Conservation (phyloP, 2,888 invertebrate genomes). For the Eupithecia subfuscata region DNA sequence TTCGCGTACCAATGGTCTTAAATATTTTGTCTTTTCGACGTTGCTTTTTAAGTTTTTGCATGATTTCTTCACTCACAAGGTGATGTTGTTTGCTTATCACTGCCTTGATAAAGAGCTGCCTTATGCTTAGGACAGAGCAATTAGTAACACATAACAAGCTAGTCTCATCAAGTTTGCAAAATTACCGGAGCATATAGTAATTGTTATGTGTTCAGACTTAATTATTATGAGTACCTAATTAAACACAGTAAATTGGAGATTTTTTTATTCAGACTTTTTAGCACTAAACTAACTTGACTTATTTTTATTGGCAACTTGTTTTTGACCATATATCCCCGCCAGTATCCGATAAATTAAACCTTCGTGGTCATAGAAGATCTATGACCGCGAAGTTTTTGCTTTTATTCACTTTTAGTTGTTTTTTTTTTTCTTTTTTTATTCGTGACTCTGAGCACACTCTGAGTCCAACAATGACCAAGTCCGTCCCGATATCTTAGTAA, state of each 20-base stretch:
- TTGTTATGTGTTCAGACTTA: conserved; percentile 22
- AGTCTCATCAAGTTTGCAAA: conserved; percentile 19
- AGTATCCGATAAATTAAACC: neutral
- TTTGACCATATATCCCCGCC: neutral
- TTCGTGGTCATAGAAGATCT: neutral
- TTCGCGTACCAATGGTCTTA: no score
- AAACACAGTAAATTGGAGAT: neutral
- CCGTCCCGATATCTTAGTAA: no score
- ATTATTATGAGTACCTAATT: neutral
- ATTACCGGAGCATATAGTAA: conserved; percentile 18
- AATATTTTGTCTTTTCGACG: no score
- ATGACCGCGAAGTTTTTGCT: neutral
- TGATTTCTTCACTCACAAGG: no score
- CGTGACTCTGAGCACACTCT: no score
- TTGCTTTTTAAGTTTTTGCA: no score
- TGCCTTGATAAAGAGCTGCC: no score
- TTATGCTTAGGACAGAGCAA: no score
- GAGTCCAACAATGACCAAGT: no score
- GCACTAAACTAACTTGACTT: no score
- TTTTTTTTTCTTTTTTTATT: no score
- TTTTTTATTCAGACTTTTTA: neutral
- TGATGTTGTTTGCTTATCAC: no score
- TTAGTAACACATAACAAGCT: neutral
- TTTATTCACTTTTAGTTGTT: neutral
- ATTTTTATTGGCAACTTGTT: neutral